Percentiles rank a stretch among this genome's conserved stretches.
phyloP scores from a whole-genome alignment of 2,888 invertebrate genomes.

The Ptilodon capucinus region DNA sequence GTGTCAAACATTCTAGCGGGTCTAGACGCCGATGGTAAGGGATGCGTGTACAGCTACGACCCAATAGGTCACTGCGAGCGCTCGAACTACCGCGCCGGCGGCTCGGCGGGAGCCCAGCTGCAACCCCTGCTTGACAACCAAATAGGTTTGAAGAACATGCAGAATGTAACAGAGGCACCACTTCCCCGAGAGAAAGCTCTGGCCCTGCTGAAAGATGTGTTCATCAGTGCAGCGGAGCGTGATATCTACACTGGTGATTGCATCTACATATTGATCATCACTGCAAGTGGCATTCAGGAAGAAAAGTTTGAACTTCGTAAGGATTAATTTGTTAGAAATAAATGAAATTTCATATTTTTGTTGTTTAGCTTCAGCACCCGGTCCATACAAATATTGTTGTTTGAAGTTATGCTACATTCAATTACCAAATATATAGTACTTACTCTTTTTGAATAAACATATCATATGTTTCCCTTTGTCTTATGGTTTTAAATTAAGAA shows the following conservation, averaged over 20 bases:
- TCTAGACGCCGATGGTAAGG: slow-evolving; percentile 95
- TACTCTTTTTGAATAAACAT: too few species aligned
- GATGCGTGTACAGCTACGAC: slow-evolving; percentile 98
- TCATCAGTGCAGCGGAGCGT: slow-evolving; percentile 98
- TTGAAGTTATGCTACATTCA: too few species aligned
- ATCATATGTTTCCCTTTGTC: background rate
- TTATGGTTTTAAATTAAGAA: slow-evolving; percentile 19
- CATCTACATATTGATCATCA: slow-evolving; percentile 92
- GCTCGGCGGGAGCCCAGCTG: slow-evolving; percentile 94
- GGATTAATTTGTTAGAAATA: slow-evolving; percentile 85
- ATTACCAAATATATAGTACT: too few species aligned
- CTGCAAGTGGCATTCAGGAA: slow-evolving; percentile 91
- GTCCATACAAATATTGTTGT: too few species aligned
- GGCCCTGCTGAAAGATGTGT: slow-evolving; percentile 95
- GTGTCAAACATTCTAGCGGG: slow-evolving; percentile 97
- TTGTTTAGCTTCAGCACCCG: too few species aligned
- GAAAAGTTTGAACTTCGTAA: slow-evolving; percentile 91
- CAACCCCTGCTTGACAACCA: slow-evolving; percentile 98
- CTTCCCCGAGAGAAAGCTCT: slow-evolving; percentile 92
- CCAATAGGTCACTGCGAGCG: slow-evolving; percentile 98
- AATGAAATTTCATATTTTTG: slow-evolving; percentile 35
- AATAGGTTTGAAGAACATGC: slow-evolving; percentile 94
- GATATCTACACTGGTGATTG: slow-evolving; percentile 99
- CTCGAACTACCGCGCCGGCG: slow-evolving; percentile 92
- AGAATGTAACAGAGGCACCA: slow-evolving; percentile 84